Base-by-base conservation (phyloP, 1,140 invertebrate genomes). In the Neodiprion fabricii region DNA sequence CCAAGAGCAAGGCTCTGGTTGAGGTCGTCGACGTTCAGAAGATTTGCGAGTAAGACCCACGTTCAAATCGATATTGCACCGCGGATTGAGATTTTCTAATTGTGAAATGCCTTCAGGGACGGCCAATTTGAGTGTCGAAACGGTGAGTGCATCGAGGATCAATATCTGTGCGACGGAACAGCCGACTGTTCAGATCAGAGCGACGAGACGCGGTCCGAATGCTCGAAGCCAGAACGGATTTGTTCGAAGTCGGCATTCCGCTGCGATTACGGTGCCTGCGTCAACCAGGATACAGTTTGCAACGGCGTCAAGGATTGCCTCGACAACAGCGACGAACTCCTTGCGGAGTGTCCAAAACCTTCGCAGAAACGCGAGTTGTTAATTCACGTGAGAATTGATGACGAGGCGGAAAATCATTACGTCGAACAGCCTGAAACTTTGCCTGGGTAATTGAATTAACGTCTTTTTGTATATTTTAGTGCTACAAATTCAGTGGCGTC, bases 311-410 rank as follows among this genome's bases (percentile, higher is more conserved):
- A 82, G 50, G 90, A 95, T 72, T 96, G 94, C 81, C 74, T 86
- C 0, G 93, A 95, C 79, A 90, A 90, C 11, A 93, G 93, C 4
- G 95, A 96, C 82, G 95, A 94, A 77, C 75, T 77, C 12, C 70
- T 82, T 7, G 17, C 79, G 0, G 71, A 65, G 65, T 87, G 86
- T 68, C 14, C 70, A 1, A 48, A 47, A 69, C 3, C 21, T 69
- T 7, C 23, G 11, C 7, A 11, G 40, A 21, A 2, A 70, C 72
- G 70, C 8, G 9, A 8, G 67, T 71, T n/a, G 14, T 70, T 21
- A 47, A 11, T n/a, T 17, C n/a, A 14, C 53, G 11, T 61, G 11
- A 61, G 11, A 14, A 17, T 61, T 61, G 4, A 61, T 17, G 53
- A 61, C 53, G 28, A 2, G 28, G 53, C 11, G 4, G n/a, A 8